These are phyloP conservation scores for Chaetodon auriga DNA, from an alignment of 2,113 vertebrate genomes.

Conservation along the genomic window DNA sequence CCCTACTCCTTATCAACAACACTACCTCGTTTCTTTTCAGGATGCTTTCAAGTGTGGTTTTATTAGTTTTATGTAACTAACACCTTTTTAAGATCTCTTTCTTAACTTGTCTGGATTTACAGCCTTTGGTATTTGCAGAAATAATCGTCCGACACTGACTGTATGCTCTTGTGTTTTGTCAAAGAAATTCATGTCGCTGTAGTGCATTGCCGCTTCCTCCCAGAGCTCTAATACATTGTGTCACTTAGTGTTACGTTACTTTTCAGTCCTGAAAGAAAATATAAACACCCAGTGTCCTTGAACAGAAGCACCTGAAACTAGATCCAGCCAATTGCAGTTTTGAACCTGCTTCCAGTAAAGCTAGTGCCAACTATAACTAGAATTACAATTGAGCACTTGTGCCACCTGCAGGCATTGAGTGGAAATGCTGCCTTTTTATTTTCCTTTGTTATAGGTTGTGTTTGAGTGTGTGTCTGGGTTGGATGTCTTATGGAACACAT, in stretches of 20 bases:
- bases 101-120: slow-evolving; percentile 58
- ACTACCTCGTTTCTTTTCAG: slow-evolving; percentile 86
- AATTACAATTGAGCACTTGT: slow-evolving; percentile 1
- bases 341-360: neutral
- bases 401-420: slow-evolving; percentile 1
- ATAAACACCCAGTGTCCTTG: neutral
- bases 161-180: slow-evolving; percentile 49
- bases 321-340: neutral
- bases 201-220: slow-evolving; percentile 49
- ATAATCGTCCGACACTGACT: slow-evolving; percentile 59
- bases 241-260: slow-evolving; percentile 22
- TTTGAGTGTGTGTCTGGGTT: neutral
- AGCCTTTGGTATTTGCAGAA: slow-evolving; percentile 62
- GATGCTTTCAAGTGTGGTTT: slow-evolving; percentile 67
- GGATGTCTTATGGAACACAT: neutral
- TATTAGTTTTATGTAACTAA: slow-evolving; percentile 64
- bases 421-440: neutral
- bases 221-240: slow-evolving; percentile 24
- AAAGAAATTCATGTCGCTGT: slow-evolving; percentile 41
- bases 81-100: slow-evolving; percentile 66
- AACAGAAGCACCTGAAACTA: slow-evolving; percentile 27
- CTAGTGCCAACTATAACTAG: neutral
- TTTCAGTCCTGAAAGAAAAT: slow-evolving; percentile 5
- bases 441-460: neutral
- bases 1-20: slow-evolving; percentile 77